Evolutionary conservation across 92 coral and sea anemone species (phyloP).

Genomic region (Parazoanthus darwini): DNA sequence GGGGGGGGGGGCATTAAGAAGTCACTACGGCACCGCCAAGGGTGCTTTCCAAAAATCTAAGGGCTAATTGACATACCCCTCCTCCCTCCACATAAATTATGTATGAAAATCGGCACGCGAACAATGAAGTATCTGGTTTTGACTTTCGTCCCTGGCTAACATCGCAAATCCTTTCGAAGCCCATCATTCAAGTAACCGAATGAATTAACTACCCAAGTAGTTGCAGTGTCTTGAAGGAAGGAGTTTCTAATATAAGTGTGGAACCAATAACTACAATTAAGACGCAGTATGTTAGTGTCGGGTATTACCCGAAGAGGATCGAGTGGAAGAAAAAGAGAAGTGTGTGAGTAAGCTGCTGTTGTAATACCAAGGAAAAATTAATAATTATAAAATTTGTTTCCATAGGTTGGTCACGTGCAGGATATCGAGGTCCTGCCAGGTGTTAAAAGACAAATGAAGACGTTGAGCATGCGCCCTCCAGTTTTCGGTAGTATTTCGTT

Average conservation of each 20-base stretch:
- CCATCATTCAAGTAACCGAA: background rate
- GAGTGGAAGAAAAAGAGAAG: background rate
- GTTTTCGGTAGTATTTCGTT: slow-evolving; percentile 74
- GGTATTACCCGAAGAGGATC: background rate
- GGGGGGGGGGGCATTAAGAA: too few species aligned
- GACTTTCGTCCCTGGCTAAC: background rate
- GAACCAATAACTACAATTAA: background rate
- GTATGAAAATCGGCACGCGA: too few species aligned
- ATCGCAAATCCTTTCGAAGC: background rate
- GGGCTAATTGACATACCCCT: too few species aligned
- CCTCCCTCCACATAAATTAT: too few species aligned
- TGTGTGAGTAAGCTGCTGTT: background rate
- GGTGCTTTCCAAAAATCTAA: too few species aligned
- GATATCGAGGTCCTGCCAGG: slow-evolving; percentile 75
- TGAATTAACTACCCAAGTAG: background rate
- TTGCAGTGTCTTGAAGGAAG: background rate
- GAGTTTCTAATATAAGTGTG: too few species aligned
- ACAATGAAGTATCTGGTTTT: too few species aligned
- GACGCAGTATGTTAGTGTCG: background rate
- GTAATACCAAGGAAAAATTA: background rate
- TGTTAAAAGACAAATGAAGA: slow-evolving; percentile 76
- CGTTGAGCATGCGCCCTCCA: slow-evolving; percentile 88
- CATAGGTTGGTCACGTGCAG: slow-evolving; percentile 81
- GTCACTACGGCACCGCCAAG: too few species aligned
- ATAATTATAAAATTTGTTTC: background rate